These are phyloP conservation scores for Thymelicus acteon DNA, from an alignment of 2,888 invertebrate genomes.

Conservation along the genomic window DNA sequence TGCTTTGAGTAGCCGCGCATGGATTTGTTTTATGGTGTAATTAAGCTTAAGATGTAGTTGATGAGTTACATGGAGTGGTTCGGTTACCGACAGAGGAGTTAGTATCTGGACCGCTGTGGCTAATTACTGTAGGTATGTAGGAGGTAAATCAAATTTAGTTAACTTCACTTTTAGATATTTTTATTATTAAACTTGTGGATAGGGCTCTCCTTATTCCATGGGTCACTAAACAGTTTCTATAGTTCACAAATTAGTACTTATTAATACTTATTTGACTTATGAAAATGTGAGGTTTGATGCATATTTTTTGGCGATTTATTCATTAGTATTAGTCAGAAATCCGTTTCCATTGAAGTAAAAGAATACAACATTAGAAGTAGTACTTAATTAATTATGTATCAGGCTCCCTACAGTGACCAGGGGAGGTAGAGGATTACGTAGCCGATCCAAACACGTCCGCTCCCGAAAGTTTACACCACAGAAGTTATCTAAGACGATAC, in stretches of 20 bases:
- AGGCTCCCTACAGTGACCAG: neutral
- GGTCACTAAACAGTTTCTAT: no score
- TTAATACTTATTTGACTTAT: no score
- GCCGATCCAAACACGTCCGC: neutral
- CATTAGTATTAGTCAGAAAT: no score
- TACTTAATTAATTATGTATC: neutral
- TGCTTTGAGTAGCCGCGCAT: neutral
- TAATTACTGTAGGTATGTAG: neutral
- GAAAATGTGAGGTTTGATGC: no score
- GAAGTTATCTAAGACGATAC: slow-evolving; percentile 28
- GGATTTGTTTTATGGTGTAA: slow-evolving; percentile 52
- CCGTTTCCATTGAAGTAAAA: no score
- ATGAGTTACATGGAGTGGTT: slow-evolving; percentile 47
- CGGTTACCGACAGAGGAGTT: neutral
- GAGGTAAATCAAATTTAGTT: neutral
- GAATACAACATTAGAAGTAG: no score
- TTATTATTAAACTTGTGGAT: no score
- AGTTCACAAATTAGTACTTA: no score
- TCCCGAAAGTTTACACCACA: slow-evolving; percentile 18
- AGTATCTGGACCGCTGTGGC: neutral
- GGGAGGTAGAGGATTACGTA: neutral
- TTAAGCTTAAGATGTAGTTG: slow-evolving; percentile 54
- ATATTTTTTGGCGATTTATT: no score
- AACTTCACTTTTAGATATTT: no score
- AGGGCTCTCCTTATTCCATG: no score